Evolutionary conservation across 2,888 invertebrate genomes (phyloP).

Genomic region (Stenurella melanura): DNA sequence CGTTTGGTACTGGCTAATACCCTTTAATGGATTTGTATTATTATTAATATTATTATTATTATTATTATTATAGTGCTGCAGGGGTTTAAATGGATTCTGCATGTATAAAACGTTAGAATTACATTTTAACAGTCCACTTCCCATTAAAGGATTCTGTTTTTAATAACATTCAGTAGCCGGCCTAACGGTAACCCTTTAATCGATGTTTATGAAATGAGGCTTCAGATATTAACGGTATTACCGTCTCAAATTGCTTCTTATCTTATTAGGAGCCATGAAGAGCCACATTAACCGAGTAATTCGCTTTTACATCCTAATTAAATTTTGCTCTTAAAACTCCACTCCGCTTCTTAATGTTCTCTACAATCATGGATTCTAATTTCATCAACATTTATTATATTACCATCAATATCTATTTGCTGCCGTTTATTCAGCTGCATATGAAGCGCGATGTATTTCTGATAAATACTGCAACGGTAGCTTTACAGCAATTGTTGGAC

Average conservation of each 20-base stretch:
- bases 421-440: neutral
- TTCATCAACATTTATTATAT: conserved; percentile 37
- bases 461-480: neutral
- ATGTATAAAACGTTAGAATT: neutral
- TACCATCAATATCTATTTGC: conserved; percentile 18
- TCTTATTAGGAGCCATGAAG: conserved; percentile 72
- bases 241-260: conserved; percentile 73
- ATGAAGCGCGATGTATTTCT: neutral
- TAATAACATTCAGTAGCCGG: conserved; percentile 41
- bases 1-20: too few relatives aligned
- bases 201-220: conserved; percentile 73
- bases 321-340: conserved; percentile 67
- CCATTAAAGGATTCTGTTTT: conserved; percentile 28
- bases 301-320: conserved; percentile 71
- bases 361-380: conserved; percentile 57
- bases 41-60: neutral
- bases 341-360: conserved; percentile 56
- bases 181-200: conserved; percentile 68
- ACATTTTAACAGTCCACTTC: neutral
- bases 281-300: conserved; percentile 72
- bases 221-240: conserved; percentile 72
- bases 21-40: neutral
- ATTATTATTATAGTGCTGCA: neutral
- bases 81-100: neutral
- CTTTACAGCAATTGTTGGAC: neutral